Base-by-base conservation (phyloP, 30 jellyfish, hydroid and myxozoan species). In the Aurelia sp. region DNA sequence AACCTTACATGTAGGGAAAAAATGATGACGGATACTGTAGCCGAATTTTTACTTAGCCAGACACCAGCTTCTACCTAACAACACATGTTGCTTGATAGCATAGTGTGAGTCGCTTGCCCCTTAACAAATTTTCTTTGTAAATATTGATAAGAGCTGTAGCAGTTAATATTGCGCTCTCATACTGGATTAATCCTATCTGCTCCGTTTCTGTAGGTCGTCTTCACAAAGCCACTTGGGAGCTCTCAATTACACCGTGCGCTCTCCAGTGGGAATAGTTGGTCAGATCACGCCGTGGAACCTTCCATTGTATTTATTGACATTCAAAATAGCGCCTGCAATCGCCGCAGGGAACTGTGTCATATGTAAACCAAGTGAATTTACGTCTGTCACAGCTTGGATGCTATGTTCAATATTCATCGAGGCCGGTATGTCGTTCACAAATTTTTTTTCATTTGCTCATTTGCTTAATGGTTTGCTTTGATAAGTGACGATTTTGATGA, bases 301-400 rank as follows among this genome's bases (percentile, higher is more conserved):
- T 22, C 98, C 98, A 30, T 73, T 91, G 71, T 86, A 86, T 65
- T 61, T 91, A 77, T 44, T 91, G 13, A 64, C 96, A 35, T 86
- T 86, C 76, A 91, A 91, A 59, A 66, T 91, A 21, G 98, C 98
- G 11, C 98, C 98, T 27, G 98, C 98, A 7, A 82, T 91, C 16
- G 98, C 95, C 3, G 93, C 96, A 60, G 98, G 98, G 2, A 85
- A 93, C 65, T 85, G 96, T 74, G 88, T 79, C 48, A 85, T 91
- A 5, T 86, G 90, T 63, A 91, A 91, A 62, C 98, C 98, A 73
- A 85, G 96, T 70, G 98, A 91, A 86, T 62, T 91, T 88, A 91
- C 98, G 1, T 86, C 98, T 3, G 97, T 91, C 23, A 91, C 97
- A 50, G 97, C 97, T 4, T 91, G 97, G 97, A 85, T 76, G 96